Base-by-base conservation (phyloP, 2,888 invertebrate genomes). In the Gryllus longicercus region DNA sequence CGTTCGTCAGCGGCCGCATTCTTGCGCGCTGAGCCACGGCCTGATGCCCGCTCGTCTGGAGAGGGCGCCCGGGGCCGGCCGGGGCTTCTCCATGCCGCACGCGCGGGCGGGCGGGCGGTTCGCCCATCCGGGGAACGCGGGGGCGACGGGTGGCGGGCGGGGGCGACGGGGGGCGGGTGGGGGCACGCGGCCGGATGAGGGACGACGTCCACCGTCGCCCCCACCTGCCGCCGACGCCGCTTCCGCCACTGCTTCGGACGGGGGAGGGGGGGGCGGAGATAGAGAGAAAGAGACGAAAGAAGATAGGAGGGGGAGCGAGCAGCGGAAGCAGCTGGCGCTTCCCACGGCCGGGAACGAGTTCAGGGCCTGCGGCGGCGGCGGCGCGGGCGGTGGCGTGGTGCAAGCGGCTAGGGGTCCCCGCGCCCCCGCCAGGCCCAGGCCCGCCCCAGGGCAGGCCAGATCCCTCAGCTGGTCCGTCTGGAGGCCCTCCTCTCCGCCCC, bases 231-330 rank as follows among this genome's bases (percentile, higher is more conserved):
- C 63, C 14, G 11, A 63, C 50, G 51, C 74, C 75, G 77, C 78
- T 75, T 80, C 78, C 50, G n/a, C n/a, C 11, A 18, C 21, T 12
- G 21, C 50, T 21, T 63, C 18, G 74, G 82, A 83, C 81, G 82
- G 83, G 83, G 83, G 84, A 82, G 83, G 83, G 83, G 84, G 82
- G 84, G 84, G 83, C 83, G 83, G 81, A 79, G 83, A 83, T 84
- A 84, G 84, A 84, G 85, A 83, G 83, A 83, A 38, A 84, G 83
- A 84, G 83, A 83, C 83, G 80, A 77, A 83, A 38, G 84, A 83
- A 84, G 83, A 83, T 83, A 79, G 77, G 82, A 76, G 76, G 79
- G 18, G 79, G 75, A n/a, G 74, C 76, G 74, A 63, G n/a, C 63
- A 49, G 76, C 51, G 78, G 75, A 81, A 78, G 82, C 74, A 77